A percentile compares a stretch with the other conserved stretches of the same genome.
These are phyloP conservation scores for Apodemia duryi DNA, from an alignment of 2,888 invertebrate species.

Conservation along the genomic window DNA sequence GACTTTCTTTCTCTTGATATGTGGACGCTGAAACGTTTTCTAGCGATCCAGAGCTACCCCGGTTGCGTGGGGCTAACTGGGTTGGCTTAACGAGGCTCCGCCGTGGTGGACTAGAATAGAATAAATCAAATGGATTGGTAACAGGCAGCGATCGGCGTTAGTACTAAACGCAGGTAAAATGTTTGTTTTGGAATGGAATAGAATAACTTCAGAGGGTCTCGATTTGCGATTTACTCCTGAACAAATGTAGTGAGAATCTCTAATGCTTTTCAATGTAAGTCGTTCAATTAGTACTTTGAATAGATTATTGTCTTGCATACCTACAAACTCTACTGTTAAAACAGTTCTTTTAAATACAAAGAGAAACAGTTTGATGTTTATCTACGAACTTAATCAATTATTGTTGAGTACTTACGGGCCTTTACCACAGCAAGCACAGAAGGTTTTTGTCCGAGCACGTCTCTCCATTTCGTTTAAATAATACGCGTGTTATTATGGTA, in stretches of 20 bases:
- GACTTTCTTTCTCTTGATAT: slow-evolving; percentile 1
- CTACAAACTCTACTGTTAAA: slow-evolving; percentile 9
- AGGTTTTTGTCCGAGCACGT: neutral
- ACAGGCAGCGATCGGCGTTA: slow-evolving; percentile 7
- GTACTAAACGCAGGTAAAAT: slow-evolving; percentile 8
- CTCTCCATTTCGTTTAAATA: no score
- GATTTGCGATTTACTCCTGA: neutral
- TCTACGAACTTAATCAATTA: slow-evolving; percentile 5
- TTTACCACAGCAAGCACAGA: slow-evolving; percentile 3
- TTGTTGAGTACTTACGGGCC: slow-evolving; percentile 1
- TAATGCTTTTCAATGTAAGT: slow-evolving; percentile 3
- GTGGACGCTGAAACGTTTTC: neutral
- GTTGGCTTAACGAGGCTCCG: neutral
- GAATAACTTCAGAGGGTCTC: neutral
- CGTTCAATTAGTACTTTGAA: slow-evolving; percentile 10
- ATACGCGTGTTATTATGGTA: neutral
- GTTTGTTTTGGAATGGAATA: neutral
- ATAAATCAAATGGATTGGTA: neutral
- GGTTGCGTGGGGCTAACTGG: neutral
- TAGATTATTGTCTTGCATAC: neutral
- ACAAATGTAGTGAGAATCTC: slow-evolving; percentile 8
- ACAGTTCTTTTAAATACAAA: slow-evolving; percentile 8
- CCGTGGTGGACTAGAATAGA: neutral
- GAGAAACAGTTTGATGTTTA: slow-evolving; percentile 8
- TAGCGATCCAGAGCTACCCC: slow-evolving; percentile 2